Evolutionary conservation across 2,797 vertebrate genomes (phyloP), one percentile per base, ranked within the genome.

Genomic region (Peromyscus nudipes): DNA sequence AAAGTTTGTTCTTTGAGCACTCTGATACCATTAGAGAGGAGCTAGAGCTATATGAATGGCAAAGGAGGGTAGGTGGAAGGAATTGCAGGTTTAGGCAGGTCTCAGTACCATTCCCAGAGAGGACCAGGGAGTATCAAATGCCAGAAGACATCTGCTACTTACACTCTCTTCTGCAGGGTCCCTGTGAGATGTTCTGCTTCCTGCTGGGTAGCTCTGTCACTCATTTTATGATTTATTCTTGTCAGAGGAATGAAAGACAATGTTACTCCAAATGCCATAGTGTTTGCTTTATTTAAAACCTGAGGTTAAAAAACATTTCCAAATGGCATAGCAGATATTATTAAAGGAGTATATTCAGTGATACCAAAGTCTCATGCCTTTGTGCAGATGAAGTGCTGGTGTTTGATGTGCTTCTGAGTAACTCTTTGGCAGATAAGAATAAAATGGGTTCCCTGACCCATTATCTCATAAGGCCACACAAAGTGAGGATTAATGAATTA

Each of bases 251-350:
- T 8, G 34, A 92, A 80, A 88, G 83, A 95, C 60, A 55, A 89
- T 2, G 5, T 34, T 40, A 6, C 37, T 94, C 0, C 3, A 69
- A 96, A 31, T 13, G 69, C 97, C 71, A 96, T 2, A 98, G 96
- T 96, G 95, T 96, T 98, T 95, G 95, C 96, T 98, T 98, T 98
- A 98, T 98, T 98, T 97, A 97, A 98, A 98, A 98, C 98, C 98
- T 98, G 98, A 98, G 98, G 76, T 96, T 98, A 98, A 98, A 97
- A 98, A 98, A 94, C 80, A 97, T 95, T 93, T 97, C 97, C 97
- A 75, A 95, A 97, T 21, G 93, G 94, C 95, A 83, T 60, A 88
- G 3, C 96, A 97, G 96, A 95, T 46, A 93, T 94, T 83, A 73
- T 69, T 83, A 96, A 97, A 96, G 92, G 89, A 92, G 57, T 92